Percentiles rank a stretch among this genome's conserved stretches.
Conservation (phyloP, 2,888 invertebrate genomes). For the Petrophora chlorosata region DNA sequence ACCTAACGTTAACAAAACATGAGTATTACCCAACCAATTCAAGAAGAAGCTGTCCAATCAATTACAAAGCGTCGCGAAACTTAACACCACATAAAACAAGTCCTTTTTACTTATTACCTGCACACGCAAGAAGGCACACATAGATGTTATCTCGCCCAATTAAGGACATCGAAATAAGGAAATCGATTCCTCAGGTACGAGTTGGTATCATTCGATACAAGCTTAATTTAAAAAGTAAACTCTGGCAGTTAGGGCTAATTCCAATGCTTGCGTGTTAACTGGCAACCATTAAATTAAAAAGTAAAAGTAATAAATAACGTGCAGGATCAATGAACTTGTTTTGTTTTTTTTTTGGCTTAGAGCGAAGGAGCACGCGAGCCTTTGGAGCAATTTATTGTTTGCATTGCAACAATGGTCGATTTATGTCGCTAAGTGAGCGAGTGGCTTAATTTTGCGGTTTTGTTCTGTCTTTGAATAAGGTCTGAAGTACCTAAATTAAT, state of each 20-base stretch:
- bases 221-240: conserved; percentile 28
- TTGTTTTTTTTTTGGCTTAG: conserved; percentile 41
- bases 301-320: conserved; percentile 62
- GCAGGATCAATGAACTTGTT: conserved; percentile 57
- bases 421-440: conserved; percentile 14
- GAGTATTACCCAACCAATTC: no score
- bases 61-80: conserved; percentile 13
- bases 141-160: conserved; percentile 28
- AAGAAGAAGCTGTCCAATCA: conserved; percentile 7
- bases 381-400: conserved; percentile 32
- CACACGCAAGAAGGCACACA: conserved; percentile 13
- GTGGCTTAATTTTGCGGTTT: conserved; percentile 19
- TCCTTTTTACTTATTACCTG: conserved; percentile 1
- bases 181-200: conserved; percentile 23
- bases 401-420: conserved; percentile 23
- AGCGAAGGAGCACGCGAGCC: conserved; percentile 43
- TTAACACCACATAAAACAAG: conserved; percentile 14
- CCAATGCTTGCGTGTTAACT: conserved; percentile 53
- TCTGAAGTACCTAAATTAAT: not conserved
- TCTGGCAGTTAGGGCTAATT: conserved; percentile 40
- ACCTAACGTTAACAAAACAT: no score
- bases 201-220: conserved; percentile 24
- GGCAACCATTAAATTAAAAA: conserved; percentile 58
- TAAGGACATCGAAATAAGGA: conserved; percentile 25
- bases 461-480: not conserved